Conservation (phyloP, 2,797 vertebrate species). For the Ceryle rudis region DNA sequence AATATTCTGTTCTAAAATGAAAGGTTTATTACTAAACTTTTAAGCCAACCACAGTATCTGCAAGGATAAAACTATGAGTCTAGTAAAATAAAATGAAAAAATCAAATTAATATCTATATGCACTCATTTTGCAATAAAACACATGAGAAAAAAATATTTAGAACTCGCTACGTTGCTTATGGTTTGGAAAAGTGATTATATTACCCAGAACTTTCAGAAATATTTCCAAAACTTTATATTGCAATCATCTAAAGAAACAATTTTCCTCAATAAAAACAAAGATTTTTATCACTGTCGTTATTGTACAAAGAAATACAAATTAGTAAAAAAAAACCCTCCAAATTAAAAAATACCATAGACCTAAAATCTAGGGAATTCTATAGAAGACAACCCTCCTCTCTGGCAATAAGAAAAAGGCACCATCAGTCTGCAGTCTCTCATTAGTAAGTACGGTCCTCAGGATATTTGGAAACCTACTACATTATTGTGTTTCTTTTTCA, state of each 20-base stretch:
- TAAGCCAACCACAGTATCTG: not conserved
- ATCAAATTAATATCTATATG: not conserved
- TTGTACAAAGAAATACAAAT: not conserved
- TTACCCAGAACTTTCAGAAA: not conserved
- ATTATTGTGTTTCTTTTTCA: slow-evolving; percentile 3
- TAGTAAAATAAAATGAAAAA: not conserved
- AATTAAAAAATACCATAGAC: not conserved
- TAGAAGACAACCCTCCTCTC: not conserved
- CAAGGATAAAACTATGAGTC: not conserved
- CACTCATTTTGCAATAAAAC: not conserved
- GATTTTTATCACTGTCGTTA: not conserved
- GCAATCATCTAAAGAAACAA: not conserved
- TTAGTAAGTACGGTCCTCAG: not conserved
- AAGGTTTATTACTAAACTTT: not conserved
- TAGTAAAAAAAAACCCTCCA: slow-evolving; percentile 4
- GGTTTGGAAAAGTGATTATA: not conserved
- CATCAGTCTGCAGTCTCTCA: not conserved
- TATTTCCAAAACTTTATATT: not conserved
- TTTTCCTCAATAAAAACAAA: not conserved
- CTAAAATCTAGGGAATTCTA: not conserved
- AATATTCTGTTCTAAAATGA: not conserved
- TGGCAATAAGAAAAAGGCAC: not conserved
- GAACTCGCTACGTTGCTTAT: not conserved
- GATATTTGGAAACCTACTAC: slow-evolving; percentile 9
- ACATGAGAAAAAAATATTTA: not conserved